phyloP scores from a whole-genome alignment of 2,797 vertebrate genomes.

The Enoplosus armatus region DNA sequence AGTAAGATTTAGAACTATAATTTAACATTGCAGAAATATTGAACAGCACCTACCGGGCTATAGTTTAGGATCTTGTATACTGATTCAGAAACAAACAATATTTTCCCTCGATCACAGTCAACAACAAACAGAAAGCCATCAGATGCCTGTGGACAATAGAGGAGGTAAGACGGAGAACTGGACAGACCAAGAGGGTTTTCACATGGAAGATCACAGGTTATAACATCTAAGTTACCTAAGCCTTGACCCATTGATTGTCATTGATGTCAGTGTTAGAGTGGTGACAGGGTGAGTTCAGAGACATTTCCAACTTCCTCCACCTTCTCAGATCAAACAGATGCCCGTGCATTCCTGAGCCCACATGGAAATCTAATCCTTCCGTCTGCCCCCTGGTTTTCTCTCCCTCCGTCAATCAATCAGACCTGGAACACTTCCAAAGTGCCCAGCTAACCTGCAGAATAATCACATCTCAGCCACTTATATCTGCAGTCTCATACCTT shows the following conservation, averaged over 20 bases:
- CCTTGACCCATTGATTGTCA: not conserved
- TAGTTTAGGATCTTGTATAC: conserved; percentile 95
- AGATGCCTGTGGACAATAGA: conserved; percentile 84
- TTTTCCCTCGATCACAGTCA: conserved; percentile 93
- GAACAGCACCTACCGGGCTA: conserved; percentile 87
- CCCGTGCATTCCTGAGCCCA: too few relatives aligned
- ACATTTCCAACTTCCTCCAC: not conserved
- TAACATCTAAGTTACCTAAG: not conserved
- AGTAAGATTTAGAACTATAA: not conserved
- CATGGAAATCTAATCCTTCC: too few relatives aligned
- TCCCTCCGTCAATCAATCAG: not conserved
- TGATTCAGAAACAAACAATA: conserved; percentile 93
- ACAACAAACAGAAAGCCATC: conserved; percentile 95
- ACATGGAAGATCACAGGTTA: not conserved
- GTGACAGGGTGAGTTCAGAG: not conserved
- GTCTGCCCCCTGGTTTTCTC: not conserved
- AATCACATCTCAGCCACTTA: not conserved
- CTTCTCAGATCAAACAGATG: not conserved
- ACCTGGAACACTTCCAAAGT: not conserved
- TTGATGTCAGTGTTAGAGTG: not conserved
- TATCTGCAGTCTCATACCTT: not conserved
- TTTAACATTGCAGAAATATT: not conserved
- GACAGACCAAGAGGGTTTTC: not conserved
- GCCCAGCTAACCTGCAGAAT: not conserved
- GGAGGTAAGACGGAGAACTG: not conserved